These are phyloP conservation scores for Drosophila sordidapex DNA, from an alignment of 2,888 invertebrate genomes.

Conservation along the genomic window DNA sequence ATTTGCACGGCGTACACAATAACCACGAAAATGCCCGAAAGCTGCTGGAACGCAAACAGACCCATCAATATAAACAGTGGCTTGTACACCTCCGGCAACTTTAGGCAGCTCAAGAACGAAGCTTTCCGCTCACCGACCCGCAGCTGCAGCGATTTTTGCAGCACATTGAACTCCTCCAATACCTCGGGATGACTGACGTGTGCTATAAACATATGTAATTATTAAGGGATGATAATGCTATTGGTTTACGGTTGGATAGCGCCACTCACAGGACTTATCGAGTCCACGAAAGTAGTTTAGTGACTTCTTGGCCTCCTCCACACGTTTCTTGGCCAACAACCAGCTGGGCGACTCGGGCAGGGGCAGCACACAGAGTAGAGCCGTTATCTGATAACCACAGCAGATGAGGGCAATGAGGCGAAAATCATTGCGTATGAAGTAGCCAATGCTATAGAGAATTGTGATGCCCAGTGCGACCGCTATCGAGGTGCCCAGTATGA, in stretches of 20 bases:
- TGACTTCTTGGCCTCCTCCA: slow-evolving; percentile 87
- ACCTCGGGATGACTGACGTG: slow-evolving; percentile 79
- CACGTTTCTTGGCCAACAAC: slow-evolving; percentile 87
- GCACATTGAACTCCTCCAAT: slow-evolving; percentile 72
- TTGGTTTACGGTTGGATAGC: background rate
- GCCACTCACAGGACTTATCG: slow-evolving; percentile 72
- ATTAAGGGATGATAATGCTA: background rate
- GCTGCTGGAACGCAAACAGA: slow-evolving; percentile 89
- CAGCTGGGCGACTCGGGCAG: slow-evolving; percentile 90
- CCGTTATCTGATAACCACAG: slow-evolving; percentile 79
- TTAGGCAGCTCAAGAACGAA: slow-evolving; percentile 71
- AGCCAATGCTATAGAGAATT: slow-evolving; percentile 88
- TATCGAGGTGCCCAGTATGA: slow-evolving; percentile 88
- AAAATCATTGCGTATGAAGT: slow-evolving; percentile 83
- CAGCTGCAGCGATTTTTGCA: slow-evolving; percentile 77
- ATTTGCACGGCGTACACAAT: slow-evolving; percentile 90
- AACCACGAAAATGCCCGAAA: slow-evolving; percentile 90
- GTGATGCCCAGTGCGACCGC: slow-evolving; percentile 88
- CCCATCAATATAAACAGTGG: slow-evolving; percentile 86
- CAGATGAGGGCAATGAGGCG: slow-evolving; percentile 82
- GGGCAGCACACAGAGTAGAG: slow-evolving; percentile 85
- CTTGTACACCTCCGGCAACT: slow-evolving; percentile 83
- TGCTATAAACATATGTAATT: slow-evolving; percentile 46
- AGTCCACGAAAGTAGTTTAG: slow-evolving; percentile 88
- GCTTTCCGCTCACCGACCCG: slow-evolving; percentile 70